A percentile compares a stretch with the other conserved stretches of the same genome.
These are phyloP conservation scores for Chiloscyllium punctatum DNA, from an alignment of 2,797 vertebrate species.

Conservation along the genomic window DNA sequence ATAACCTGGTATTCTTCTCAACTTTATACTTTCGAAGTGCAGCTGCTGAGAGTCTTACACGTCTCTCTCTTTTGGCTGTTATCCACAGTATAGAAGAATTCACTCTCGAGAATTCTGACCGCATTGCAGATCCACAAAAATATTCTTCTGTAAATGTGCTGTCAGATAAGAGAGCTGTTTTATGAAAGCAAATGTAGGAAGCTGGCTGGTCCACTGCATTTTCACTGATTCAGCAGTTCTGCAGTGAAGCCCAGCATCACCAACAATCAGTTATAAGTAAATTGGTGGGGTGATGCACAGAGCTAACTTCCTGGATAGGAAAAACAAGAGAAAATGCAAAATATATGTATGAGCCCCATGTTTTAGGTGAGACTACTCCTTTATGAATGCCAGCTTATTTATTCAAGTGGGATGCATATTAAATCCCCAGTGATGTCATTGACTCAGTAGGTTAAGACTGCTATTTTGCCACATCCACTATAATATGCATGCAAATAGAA, in stretches of 20 bases:
- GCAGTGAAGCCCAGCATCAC: neutral
- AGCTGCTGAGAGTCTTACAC: neutral
- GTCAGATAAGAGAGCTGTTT: conserved; percentile 6
- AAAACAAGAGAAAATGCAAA: neutral
- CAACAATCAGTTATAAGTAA: neutral
- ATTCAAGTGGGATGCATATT: neutral
- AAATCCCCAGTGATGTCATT: neutral
- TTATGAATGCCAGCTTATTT: neutral
- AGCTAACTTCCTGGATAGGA: neutral
- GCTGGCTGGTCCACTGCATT: neutral
- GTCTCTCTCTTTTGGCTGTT: neutral
- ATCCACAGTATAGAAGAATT: neutral
- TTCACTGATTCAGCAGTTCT: neutral
- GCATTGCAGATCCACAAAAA: conserved; percentile 10
- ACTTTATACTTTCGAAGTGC: neutral
- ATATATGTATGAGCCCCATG: neutral
- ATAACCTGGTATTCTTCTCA: neutral
- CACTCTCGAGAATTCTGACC: neutral
- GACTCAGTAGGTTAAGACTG: neutral
- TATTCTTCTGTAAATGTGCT: conserved; percentile 1
- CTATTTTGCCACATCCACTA: neutral
- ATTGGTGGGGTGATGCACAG: neutral
- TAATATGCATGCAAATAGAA: neutral
- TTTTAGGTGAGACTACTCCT: neutral
- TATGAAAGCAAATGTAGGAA: neutral